Conservation (phyloP, 2,888 invertebrate genomes). For the Macaria notata region DNA sequence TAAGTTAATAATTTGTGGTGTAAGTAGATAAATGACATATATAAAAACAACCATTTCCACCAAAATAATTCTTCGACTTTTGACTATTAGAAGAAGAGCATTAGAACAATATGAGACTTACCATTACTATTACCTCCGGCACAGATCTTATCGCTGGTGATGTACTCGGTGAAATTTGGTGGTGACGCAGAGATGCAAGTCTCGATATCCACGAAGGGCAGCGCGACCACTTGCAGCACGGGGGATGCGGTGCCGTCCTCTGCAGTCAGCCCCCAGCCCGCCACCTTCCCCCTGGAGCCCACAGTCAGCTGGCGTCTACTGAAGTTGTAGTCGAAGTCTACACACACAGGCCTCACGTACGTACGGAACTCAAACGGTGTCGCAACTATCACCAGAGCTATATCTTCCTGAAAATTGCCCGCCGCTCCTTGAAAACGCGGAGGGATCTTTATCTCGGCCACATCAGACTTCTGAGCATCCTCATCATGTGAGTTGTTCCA, state of each 20-base stretch:
- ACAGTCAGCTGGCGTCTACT: slow-evolving; percentile 10
- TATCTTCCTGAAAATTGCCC: slow-evolving; percentile 73
- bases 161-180: slow-evolving; percentile 14
- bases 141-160: slow-evolving; percentile 25
- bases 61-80: too few relatives aligned
- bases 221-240: slow-evolving; percentile 15
- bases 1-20: too few relatives aligned
- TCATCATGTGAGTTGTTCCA: slow-evolving; percentile 11
- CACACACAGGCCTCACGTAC: slow-evolving; percentile 63
- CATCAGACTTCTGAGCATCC: slow-evolving; percentile 15
- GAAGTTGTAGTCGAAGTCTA: slow-evolving; percentile 41
- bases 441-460: slow-evolving; percentile 10
- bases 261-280: slow-evolving; percentile 22
- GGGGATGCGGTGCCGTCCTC: slow-evolving; percentile 14
- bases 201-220: slow-evolving; percentile 19
- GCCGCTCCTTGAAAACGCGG: slow-evolving; percentile 59
- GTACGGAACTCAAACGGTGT: slow-evolving; percentile 51
- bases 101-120: neutral
- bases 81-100: too few relatives aligned
- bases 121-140: slow-evolving; percentile 21
- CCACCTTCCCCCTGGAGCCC: slow-evolving; percentile 19
- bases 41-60: too few relatives aligned
- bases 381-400: slow-evolving; percentile 64
- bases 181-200: slow-evolving; percentile 13
- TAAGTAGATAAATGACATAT: too few relatives aligned